Evolutionary conservation across 2,113 vertebrate genomes (phyloP).

Genomic region (Hyla sarda): DNA sequence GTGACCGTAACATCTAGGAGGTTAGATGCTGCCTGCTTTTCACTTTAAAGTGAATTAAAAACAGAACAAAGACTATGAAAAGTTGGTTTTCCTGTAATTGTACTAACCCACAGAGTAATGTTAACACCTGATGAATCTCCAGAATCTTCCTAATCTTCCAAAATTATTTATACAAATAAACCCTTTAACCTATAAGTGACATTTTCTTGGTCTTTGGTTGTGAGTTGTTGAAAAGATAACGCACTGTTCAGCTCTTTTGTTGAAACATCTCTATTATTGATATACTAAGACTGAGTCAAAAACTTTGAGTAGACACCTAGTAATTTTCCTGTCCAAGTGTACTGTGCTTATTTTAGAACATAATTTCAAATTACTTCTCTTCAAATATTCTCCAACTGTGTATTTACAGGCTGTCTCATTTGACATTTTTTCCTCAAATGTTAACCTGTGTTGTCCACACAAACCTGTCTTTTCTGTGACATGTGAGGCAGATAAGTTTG

Average conservation of each 20-base stretch:
- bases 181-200: no score
- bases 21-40: no score
- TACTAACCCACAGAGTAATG: no score
- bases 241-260: neutral
- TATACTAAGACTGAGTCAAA: neutral
- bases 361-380: slow-evolving; percentile 1
- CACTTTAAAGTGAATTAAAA: no score
- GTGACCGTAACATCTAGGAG: no score
- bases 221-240: neutral
- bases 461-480: neutral
- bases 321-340: neutral
- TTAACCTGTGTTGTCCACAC: neutral
- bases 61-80: no score
- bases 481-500: neutral
- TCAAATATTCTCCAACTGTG: neutral
- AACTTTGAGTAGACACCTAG: neutral
- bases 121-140: no score
- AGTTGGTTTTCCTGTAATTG: no score
- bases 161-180: no score
- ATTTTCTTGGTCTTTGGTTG: neutral
- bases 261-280: neutral
- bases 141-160: no score
- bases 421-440: slow-evolving; percentile 14
- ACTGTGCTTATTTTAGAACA: neutral
- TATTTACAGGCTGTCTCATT: slow-evolving; percentile 1